Evolutionary conservation across 37 sponge, comb jelly and placozoan species (phyloP), one percentile per base, ranked within the genome.

Genomic region (Axinella damicornis): DNA sequence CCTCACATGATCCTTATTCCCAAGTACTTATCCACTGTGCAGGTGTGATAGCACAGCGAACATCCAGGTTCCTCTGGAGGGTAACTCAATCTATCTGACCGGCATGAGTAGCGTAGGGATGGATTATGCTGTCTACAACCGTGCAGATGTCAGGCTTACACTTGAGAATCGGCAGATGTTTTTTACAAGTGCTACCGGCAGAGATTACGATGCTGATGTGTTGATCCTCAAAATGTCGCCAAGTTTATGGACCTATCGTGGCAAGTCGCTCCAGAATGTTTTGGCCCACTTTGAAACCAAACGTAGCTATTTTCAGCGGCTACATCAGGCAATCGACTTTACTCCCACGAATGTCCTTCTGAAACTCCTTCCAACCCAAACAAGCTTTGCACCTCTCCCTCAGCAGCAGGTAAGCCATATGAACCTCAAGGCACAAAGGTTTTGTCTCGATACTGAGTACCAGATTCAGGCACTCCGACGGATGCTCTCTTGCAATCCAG

Each of bases 221-320:
- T n/a, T n/a, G n/a, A n/a, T n/a, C n/a, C n/a, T n/a, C n/a, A n/a
- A n/a, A n/a, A n/a, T n/a, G n/a, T n/a, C n/a, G n/a, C n/a, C n/a
- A n/a, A n/a, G n/a, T n/a, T n/a, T n/a, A n/a, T n/a, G n/a, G n/a
- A n/a, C n/a, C n/a, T n/a, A n/a, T n/a, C n/a, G n/a, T n/a, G n/a
- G n/a, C n/a, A n/a, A n/a, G n/a, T n/a, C n/a, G n/a, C n/a, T n/a
- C n/a, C n/a, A n/a, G n/a, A n/a, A n/a, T n/a, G n/a, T n/a, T n/a
- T n/a, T n/a, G n/a, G 46, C 9, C 46, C 46, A 9, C 6, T 46
- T 46, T 81, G 77, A 85, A 36, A 55, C 85, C 33, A 85, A 90
- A 52, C 86, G 85, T 32, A 58, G 35, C 27, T 90, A 90, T 27
- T 90, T 90, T 80, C 64, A 80, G 22, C 56, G 75, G 14, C 71